Percentiles rank a stretch among this genome's conserved stretches.
Evolutionary conservation across 2,888 invertebrate genomes (phyloP).

Genomic region (Melanostoma scalare): DNA sequence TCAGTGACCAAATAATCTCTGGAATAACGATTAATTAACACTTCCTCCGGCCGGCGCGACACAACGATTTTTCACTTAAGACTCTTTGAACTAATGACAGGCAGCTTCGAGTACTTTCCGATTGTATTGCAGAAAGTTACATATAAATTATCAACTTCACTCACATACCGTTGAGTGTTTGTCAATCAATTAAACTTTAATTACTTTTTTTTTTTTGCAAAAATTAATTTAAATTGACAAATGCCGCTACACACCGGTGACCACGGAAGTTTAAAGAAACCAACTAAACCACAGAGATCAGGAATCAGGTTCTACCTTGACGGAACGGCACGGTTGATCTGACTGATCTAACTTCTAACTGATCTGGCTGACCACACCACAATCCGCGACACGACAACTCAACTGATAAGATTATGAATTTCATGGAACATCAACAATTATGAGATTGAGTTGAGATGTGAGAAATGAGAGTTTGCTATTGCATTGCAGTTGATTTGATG

Average conservation of each 20-base stretch:
- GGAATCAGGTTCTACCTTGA: slow-evolving; percentile 41
- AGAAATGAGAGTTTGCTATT: background rate
- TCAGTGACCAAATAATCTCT: slow-evolving; percentile 42
- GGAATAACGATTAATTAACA: slow-evolving; percentile 64
- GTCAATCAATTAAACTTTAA: background rate
- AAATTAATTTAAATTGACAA: background rate
- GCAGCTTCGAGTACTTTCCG: background rate
- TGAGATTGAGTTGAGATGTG: background rate
- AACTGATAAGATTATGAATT: slow-evolving; percentile 65
- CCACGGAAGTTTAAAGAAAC: slow-evolving; percentile 28
- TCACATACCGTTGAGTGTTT: slow-evolving; percentile 20
- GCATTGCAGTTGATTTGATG: no score
- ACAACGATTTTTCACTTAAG: slow-evolving; percentile 29
- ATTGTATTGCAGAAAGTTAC: background rate
- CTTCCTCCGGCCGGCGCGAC: slow-evolving; percentile 49
- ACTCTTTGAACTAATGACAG: slow-evolving; percentile 9
- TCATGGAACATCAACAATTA: background rate
- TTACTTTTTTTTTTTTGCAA: slow-evolving; percentile 6
- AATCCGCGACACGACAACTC: slow-evolving; percentile 41
- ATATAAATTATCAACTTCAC: background rate
- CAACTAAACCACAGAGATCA: slow-evolving; percentile 41
- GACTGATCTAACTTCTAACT: slow-evolving; percentile 45
- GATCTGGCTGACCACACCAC: background rate
- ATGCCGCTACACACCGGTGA: slow-evolving; percentile 35
- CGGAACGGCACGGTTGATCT: slow-evolving; percentile 46